phyloP scores from a whole-genome alignment of 2,888 invertebrate species.

The Oscheius sp. region DNA sequence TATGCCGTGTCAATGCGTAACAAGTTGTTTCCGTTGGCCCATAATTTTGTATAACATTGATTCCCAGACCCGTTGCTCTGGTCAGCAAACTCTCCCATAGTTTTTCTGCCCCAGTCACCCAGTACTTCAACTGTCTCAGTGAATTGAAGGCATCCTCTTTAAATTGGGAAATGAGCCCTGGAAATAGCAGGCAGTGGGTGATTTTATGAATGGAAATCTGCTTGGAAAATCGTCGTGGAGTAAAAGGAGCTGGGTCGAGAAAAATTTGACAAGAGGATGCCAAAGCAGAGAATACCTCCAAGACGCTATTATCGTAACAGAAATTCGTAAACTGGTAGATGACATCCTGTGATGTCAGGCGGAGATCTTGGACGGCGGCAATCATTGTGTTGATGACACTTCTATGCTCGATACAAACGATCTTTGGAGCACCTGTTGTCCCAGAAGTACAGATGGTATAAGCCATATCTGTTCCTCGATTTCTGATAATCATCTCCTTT shows the following conservation, averaged over 20 bases:
- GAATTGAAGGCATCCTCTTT: conserved; percentile 35
- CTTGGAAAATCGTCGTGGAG: conserved; percentile 43
- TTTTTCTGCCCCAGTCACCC: conserved; percentile 69
- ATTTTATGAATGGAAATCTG: conserved; percentile 41
- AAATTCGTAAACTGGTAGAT: conserved; percentile 60
- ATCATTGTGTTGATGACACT: conserved; percentile 22
- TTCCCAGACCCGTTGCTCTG: conserved; percentile 39
- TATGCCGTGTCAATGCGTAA: conserved; percentile 53
- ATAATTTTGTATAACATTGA: conserved; percentile 65
- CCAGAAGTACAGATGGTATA: conserved; percentile 72
- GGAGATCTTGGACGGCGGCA: conserved; percentile 12
- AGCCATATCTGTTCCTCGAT: conserved; percentile 42
- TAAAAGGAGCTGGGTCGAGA: conserved; percentile 44
- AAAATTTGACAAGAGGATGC: conserved; percentile 49
- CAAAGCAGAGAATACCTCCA: conserved; percentile 62
- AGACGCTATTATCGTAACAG: conserved; percentile 67
- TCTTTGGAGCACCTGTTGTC: conserved; percentile 69
- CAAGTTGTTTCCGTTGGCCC: conserved; percentile 70
- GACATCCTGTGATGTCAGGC: conserved; percentile 17
- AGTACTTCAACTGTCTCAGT: conserved; percentile 52
- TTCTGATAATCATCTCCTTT: neutral
- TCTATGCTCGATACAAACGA: conserved; percentile 52
- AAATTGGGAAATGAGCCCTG: conserved; percentile 51
- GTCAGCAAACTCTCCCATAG: conserved; percentile 52
- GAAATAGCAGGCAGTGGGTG: conserved; percentile 63